Conservation (phyloP, 1,140 invertebrate genomes). For the Heliconius congener region DNA sequence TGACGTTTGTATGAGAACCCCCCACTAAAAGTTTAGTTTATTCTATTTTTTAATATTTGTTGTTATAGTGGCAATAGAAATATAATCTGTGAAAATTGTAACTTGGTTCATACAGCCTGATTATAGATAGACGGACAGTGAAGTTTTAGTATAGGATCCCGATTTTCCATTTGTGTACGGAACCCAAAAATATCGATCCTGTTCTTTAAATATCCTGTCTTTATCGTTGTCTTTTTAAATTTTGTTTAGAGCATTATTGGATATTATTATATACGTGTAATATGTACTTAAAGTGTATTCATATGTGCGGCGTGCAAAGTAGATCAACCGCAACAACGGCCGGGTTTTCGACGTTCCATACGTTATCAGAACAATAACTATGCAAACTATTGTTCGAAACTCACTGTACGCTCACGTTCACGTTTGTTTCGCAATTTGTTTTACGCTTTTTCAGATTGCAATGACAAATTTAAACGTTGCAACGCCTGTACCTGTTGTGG, state of each 20-base stretch:
- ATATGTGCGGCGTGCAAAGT: constrained; percentile 16
- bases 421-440: constrained; percentile 41
- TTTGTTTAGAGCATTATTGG: background rate
- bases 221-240: too few relatives aligned
- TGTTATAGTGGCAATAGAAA: too few relatives aligned
- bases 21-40: too few relatives aligned
- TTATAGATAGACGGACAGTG: too few relatives aligned
- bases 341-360: constrained; percentile 21
- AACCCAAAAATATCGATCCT: too few relatives aligned
- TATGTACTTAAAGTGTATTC: background rate
- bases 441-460: constrained; percentile 31
- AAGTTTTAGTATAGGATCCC: too few relatives aligned
- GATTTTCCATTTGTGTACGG: too few relatives aligned
- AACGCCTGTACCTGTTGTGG: constrained; percentile 20
- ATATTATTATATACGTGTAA: background rate
- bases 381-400: constrained; percentile 39
- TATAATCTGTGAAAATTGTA: too few relatives aligned
- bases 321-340: constrained; percentile 24
- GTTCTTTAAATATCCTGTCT: too few relatives aligned
- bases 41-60: too few relatives aligned
- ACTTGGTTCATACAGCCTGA: too few relatives aligned
- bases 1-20: too few relatives aligned
- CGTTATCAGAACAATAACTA: constrained; percentile 40
- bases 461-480: constrained; percentile 22
- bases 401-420: constrained; percentile 28